These are phyloP conservation scores for Dromaius novaehollandiae DNA, from an alignment of 2,113 vertebrate species.

Conservation along the genomic window DNA sequence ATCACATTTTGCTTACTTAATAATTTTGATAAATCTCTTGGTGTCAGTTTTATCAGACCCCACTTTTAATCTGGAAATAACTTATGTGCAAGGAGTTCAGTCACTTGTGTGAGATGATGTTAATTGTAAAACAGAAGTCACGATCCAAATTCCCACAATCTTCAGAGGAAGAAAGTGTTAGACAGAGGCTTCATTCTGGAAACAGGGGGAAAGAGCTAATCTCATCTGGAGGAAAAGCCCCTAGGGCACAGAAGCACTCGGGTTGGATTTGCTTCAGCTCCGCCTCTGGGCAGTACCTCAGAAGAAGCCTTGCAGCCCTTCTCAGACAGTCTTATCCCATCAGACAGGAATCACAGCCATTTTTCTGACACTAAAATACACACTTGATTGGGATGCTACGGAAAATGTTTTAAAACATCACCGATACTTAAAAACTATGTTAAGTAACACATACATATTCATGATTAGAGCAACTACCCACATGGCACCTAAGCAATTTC, in stretches of 20 bases:
- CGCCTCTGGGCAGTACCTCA: background rate
- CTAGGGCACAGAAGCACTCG: background rate
- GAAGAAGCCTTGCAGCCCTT: background rate
- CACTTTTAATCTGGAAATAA: background rate
- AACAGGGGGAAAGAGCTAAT: background rate
- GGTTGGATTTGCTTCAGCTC: background rate
- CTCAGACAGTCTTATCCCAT: rapidly evolving
- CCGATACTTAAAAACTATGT: background rate
- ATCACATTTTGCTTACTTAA: conserved; percentile 1
- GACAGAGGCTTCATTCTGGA: background rate
- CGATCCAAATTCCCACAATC: background rate
- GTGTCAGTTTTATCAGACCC: conserved; percentile 23
- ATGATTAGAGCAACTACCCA: rapidly evolving
- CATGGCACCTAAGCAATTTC: background rate
- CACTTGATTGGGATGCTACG: rapidly evolving
- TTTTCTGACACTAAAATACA: background rate
- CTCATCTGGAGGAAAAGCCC: background rate
- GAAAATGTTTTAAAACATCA: background rate
- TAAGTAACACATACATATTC: background rate
- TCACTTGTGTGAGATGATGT: background rate
- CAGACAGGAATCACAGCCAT: background rate
- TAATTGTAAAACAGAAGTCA: conserved; percentile 1
- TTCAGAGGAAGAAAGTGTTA: background rate
- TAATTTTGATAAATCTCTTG: conserved; percentile 3
- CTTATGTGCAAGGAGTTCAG: background rate